phyloP scores from a whole-genome alignment of 1,140 invertebrate species.

The Listronotus bonariensis region DNA sequence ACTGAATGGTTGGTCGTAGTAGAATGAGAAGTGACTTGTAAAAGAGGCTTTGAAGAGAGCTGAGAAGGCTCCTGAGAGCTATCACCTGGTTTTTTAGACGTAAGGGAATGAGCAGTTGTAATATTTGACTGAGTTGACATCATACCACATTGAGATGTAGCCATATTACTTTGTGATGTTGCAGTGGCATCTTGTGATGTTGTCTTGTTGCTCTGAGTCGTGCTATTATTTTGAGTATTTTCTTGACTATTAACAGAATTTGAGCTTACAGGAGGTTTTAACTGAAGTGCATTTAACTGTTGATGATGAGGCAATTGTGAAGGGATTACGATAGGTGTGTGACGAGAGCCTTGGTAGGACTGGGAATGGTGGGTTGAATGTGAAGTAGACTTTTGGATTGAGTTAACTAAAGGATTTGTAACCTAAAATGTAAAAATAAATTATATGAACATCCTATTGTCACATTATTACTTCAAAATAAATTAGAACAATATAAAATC shows the following conservation, averaged over 20 bases:
- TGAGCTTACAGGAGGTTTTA: background rate
- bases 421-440: background rate
- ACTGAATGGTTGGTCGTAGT: too few species aligned
- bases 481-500: too few species aligned
- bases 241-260: background rate
- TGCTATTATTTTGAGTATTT: too few species aligned
- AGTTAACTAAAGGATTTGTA: background rate
- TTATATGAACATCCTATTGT: too few species aligned
- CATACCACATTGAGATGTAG: background rate
- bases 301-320: constrained; percentile 25
- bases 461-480: too few species aligned
- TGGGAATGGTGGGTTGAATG: background rate
- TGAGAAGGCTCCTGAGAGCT: too few species aligned
- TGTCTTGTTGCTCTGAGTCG: background rate
- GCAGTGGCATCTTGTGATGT: background rate
- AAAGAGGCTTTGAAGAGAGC: too few species aligned
- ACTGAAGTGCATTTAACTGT: constrained; percentile 4
- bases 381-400: background rate
- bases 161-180: background rate
- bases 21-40: too few species aligned
- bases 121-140: background rate
- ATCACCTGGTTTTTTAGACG: too few species aligned
- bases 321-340: constrained; percentile 25
- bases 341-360: background rate
- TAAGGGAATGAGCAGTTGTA: too few species aligned